Evolutionary conservation across 2,888 invertebrate genomes (phyloP).

Genomic region (Balanococcus diminutus): DNA sequence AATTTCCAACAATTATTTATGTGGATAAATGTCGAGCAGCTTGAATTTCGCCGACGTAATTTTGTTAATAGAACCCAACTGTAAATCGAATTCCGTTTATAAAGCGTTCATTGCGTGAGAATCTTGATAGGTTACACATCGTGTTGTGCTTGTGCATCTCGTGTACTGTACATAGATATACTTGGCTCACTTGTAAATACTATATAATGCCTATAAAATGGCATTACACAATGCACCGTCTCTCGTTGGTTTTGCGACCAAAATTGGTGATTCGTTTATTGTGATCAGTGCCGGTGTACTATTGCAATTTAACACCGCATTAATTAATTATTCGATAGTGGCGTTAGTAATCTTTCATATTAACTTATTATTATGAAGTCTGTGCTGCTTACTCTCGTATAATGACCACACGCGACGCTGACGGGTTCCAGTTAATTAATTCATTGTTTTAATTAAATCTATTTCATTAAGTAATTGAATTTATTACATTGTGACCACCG

Average conservation of each 20-base stretch:
- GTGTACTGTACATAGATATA: neutral
- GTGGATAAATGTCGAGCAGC: constrained; percentile 5
- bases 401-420: neutral
- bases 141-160: neutral
- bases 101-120: neutral
- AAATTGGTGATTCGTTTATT: constrained; percentile 39
- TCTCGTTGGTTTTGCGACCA: neutral
- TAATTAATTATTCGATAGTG: neutral
- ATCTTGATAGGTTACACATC: constrained; percentile 2
- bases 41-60: constrained; percentile 29
- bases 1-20: constrained; percentile 33
- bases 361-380: neutral
- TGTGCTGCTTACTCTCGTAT: no score
- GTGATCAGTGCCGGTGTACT: neutral
- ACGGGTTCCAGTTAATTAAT: neutral
- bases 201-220: constrained; percentile 23
- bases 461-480: neutral
- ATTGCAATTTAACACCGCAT: constrained; percentile 38
- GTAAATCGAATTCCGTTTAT: constrained; percentile 33
- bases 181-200: constrained; percentile 9
- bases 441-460: constrained; percentile 1
- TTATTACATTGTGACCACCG: neutral
- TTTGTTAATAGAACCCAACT: constrained; percentile 23
- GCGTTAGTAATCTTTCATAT: neutral
- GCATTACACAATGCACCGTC: neutral